Percentiles rank a stretch among this genome's conserved stretches.
phyloP scores from a whole-genome alignment of 2,113 vertebrate genomes.

The Propithecus coquereli region DNA sequence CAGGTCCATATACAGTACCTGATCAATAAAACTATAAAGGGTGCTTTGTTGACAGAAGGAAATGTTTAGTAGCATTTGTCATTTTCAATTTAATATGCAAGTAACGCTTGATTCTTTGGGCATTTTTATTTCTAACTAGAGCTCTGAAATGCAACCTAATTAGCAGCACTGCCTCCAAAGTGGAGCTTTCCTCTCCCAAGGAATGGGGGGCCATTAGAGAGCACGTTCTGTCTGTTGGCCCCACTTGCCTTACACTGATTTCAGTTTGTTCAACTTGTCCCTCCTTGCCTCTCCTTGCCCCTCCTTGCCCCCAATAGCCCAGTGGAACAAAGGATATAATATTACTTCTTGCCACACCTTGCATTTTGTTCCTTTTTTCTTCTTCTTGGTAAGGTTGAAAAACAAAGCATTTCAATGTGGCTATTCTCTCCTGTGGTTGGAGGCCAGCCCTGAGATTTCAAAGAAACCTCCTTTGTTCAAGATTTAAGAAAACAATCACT shows the following conservation, averaged over 20 bases:
- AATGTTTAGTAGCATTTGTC: constrained; percentile 61
- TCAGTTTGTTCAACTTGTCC: constrained; percentile 42
- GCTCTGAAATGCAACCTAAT: constrained; percentile 77
- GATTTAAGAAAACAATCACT: constrained; percentile 81
- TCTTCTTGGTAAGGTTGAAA: constrained; percentile 57
- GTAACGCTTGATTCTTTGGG: constrained; percentile 71
- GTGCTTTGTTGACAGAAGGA: constrained; percentile 13
- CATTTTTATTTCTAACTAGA: constrained; percentile 61
- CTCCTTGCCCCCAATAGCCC: constrained; percentile 1
- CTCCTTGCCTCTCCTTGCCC: constrained; percentile 5
- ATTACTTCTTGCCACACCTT: constrained; percentile 46
- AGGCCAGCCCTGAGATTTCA: constrained; percentile 74
- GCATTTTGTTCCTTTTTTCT: constrained; percentile 27
- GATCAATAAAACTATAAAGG: constrained; percentile 41
- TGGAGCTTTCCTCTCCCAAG: constrained; percentile 54
- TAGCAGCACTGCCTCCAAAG: constrained; percentile 65
- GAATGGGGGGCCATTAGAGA: constrained; percentile 50
- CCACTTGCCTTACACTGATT: constrained; percentile 49
- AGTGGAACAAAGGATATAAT: constrained; percentile 29
- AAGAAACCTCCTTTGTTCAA: constrained; percentile 79
- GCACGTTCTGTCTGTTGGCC: not conserved
- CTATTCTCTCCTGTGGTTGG: constrained; percentile 66
- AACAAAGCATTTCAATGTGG: constrained; percentile 76
- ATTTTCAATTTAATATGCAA: constrained; percentile 71
- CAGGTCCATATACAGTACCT: not conserved